Evolutionary conservation across 2,797 vertebrate genomes (phyloP).

Genomic region (Parotocinclus haroldoi): DNA sequence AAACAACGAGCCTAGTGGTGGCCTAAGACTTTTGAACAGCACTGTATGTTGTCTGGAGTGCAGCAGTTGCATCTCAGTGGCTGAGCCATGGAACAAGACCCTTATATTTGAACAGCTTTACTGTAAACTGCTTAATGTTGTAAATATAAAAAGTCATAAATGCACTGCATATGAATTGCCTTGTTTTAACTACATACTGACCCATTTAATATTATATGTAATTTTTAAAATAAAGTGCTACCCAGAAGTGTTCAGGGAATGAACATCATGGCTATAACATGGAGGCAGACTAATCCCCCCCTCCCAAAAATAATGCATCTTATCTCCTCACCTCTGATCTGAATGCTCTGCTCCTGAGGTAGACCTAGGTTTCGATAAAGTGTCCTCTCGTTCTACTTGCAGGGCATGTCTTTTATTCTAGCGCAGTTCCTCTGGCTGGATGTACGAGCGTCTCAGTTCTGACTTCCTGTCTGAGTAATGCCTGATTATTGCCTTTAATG

Average conservation of each 20-base stretch:
- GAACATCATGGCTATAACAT: conserved; percentile 33
- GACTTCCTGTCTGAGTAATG: conserved; percentile 33
- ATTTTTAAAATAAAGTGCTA: background rate
- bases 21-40: too few species aligned
- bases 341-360: conserved; percentile 49
- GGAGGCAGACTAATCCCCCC: conserved; percentile 28
- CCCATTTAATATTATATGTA: too few species aligned
- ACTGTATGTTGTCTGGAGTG: too few species aligned
- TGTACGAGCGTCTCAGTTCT: conserved; percentile 13
- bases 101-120: too few species aligned
- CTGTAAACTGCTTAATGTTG: too few species aligned
- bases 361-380: conserved; percentile 52
- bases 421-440: conserved; percentile 2
- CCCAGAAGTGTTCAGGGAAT: conserved; percentile 9
- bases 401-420: conserved; percentile 2
- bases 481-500: conserved; percentile 44
- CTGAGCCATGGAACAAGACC: too few species aligned
- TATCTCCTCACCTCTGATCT: conserved; percentile 22
- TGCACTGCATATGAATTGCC: too few species aligned
- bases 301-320: conserved; percentile 32
- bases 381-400: conserved; percentile 28
- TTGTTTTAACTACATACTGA: too few species aligned
- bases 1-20: too few species aligned
- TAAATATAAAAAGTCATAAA: too few species aligned
- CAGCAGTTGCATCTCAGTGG: too few species aligned